phyloP scores from a whole-genome alignment of 2,113 vertebrate species.

The Cervus canadensis region DNA sequence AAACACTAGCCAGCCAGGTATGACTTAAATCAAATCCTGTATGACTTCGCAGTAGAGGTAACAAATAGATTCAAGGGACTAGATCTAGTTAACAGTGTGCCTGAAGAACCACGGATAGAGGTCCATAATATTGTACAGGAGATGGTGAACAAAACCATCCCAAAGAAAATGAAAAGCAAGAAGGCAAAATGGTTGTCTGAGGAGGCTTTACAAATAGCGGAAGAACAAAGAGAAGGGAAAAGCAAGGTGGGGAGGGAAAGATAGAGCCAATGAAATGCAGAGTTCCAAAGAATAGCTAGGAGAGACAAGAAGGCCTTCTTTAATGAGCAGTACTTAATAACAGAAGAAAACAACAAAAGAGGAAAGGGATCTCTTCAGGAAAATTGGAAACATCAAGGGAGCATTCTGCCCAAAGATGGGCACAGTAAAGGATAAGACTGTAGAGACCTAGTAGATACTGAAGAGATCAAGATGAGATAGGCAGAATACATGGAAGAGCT shows the following conservation, averaged over 20 bases:
- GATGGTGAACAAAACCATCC: neutral
- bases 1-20: neutral
- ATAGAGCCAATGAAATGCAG: neutral
- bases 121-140: neutral
- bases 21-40: neutral
- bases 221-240: neutral
- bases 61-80: neutral
- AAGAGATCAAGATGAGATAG: neutral
- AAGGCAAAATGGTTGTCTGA: neutral
- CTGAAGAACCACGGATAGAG: neutral
- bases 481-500: neutral
- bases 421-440: neutral
- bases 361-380: neutral
- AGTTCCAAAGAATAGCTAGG: neutral
- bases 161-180: neutral
- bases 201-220: neutral
- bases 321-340: neutral
- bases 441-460: neutral
- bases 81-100: neutral
- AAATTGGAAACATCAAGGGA: neutral
- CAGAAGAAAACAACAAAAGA: neutral
- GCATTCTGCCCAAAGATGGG: neutral
- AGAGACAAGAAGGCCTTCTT: neutral
- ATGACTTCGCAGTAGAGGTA: neutral
- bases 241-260: neutral